Evolutionary conservation across 2,888 invertebrate species (phyloP).

Genomic region (Lasioglossum lativentre): DNA sequence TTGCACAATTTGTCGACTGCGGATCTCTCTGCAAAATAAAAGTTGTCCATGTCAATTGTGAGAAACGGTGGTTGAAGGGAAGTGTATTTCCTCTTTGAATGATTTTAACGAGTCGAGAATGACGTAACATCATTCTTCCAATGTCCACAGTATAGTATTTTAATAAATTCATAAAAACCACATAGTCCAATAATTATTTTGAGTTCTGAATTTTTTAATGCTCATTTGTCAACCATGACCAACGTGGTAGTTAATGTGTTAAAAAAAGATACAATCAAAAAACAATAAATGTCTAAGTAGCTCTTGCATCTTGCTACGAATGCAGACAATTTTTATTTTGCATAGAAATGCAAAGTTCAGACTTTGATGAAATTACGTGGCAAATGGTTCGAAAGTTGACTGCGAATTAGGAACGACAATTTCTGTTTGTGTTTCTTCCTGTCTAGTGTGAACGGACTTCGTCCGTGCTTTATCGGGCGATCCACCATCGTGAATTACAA

Average conservation of each 20-base stretch:
- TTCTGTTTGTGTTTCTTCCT: not conserved
- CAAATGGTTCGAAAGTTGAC: not conserved
- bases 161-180: not conserved
- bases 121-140: too few relatives aligned
- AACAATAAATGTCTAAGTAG: too few relatives aligned
- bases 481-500: not conserved
- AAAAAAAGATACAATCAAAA: too few relatives aligned
- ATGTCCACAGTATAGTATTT: not conserved
- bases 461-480: not conserved
- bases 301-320: too few relatives aligned
- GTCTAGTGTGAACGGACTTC: not conserved
- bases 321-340: too few relatives aligned
- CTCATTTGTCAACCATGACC: too few relatives aligned
- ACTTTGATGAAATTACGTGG: constrained; percentile 23
- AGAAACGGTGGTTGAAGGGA: not conserved
- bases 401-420: not conserved
- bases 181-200: too few relatives aligned
- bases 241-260: too few relatives aligned
- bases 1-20: not conserved
- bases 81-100: not conserved
- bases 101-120: not conserved
- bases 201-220: too few relatives aligned
- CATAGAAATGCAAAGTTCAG: not conserved
- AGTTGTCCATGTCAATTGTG: not conserved
- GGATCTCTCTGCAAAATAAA: not conserved